Evolutionary conservation across 2,888 invertebrate species (phyloP), one percentile per base, ranked within the genome.

Genomic region (Brenthis hecate): DNA sequence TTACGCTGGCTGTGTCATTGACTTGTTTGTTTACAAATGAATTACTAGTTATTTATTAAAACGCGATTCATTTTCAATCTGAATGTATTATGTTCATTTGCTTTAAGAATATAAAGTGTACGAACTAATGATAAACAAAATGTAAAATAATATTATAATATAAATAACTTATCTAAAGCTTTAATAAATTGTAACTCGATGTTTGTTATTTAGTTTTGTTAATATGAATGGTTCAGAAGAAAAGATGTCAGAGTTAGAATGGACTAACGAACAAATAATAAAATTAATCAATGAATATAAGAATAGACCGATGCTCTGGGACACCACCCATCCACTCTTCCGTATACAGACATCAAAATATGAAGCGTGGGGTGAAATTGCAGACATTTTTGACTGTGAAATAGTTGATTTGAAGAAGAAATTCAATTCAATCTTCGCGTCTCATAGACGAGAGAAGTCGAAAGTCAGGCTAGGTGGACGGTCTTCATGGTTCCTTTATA

Each of bases 341-440:
- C 72, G 89, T 11, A 81, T 85, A 23, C 84, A 84, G 66, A 80
- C 85, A 0, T 83, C 86, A 3, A 88, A 89, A 71, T 86, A 87
- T 64, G 86, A 86, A 16, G 86, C 89, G 0, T 92, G 89, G 88
- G 75, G 81, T 19, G 81, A 84, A 5, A 53, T 92, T 54, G 89
- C 91, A 8, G 76, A 77, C 13, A 66, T 78, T 8, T 89, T 90
- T 73, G 81, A 86, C 6, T 88, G 89, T 67, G 88, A 89, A 57
- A 83, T 89, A 8, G 77, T 81, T 0, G 89, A 89, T 68, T 70
- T 92, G 68, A 77, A 86, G 47, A 89, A 87, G 82, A 92, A 92
- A 72, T 72, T 92, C 66, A 89, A 89, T 74, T 92, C 92, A 0
- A 77, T 92, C 53, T 83, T 92, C 73, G 92, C 92, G 3, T 92